Conservation (phyloP, 2,113 vertebrate species). For the Pitta sordida region DNA sequence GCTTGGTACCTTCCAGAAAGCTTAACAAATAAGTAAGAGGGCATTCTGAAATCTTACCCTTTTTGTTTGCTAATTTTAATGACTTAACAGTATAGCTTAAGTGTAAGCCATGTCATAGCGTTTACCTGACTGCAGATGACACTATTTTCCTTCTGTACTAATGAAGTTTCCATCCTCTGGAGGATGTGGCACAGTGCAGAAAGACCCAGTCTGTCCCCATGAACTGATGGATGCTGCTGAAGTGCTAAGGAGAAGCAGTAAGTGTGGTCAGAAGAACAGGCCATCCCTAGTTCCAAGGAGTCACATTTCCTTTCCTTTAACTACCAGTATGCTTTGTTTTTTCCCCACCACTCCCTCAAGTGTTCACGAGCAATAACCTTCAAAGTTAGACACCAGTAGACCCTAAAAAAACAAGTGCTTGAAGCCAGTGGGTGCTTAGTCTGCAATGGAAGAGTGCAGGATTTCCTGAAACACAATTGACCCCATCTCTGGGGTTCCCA, state of each 20-base stretch:
- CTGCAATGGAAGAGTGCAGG: background rate
- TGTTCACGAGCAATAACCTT: background rate
- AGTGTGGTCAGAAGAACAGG: background rate
- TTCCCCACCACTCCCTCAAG: background rate
- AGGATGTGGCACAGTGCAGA: background rate
- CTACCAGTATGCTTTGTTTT: background rate
- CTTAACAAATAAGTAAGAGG: background rate
- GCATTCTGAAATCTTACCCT: background rate
- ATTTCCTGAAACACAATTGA: background rate
- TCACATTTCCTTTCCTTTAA: background rate
- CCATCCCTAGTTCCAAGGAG: background rate
- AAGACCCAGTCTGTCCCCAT: background rate
- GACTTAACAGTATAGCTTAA: background rate
- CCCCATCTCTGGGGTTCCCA: background rate
- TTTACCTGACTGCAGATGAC: background rate
- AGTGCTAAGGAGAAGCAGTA: background rate
- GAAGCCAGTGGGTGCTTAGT: background rate
- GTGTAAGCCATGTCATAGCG: background rate
- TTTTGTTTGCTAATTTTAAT: background rate
- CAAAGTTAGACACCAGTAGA: background rate
- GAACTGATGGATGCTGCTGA: background rate
- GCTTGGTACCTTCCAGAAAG: too few relatives aligned
- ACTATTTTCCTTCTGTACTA: background rate
- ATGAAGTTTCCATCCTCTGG: background rate
- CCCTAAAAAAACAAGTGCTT: background rate